Conservation (phyloP, 2,797 vertebrate species). For the Smutsia gigantea region DNA sequence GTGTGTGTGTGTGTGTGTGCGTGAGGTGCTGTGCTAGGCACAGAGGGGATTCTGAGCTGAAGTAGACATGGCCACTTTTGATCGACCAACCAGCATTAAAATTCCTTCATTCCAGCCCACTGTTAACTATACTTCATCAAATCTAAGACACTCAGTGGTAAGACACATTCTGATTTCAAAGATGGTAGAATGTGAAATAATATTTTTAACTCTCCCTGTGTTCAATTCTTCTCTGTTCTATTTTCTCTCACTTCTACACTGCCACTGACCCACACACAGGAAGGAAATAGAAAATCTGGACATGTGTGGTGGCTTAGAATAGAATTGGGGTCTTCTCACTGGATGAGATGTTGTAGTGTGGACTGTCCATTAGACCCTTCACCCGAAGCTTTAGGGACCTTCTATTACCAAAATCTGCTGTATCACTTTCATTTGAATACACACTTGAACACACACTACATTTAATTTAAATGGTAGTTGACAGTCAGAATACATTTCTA, state of each 20-base stretch:
- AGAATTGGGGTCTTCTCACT: not conserved
- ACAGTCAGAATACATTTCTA: not conserved
- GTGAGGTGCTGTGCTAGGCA: not conserved
- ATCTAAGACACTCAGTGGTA: not conserved
- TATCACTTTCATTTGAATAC: not conserved
- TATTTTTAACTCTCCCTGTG: not conserved
- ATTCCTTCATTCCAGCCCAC: not conserved
- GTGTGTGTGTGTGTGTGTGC: no score
- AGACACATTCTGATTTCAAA: not conserved
- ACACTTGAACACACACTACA: not conserved
- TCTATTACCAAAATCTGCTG: not conserved
- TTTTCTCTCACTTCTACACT: not conserved
- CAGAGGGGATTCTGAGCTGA: not conserved
- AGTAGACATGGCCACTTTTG: rapidly evolving
- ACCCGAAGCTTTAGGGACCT: not conserved
- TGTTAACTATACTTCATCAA: not conserved
- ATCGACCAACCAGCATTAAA: no score
- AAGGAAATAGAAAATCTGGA: not conserved
- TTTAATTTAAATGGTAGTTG: not conserved
- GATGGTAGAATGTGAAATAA: not conserved
- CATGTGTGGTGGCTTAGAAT: no score
- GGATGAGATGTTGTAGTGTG: not conserved
- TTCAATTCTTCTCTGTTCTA: not conserved
- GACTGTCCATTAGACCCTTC: not conserved
- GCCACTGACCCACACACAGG: not conserved